Conservation (phyloP, 1,140 invertebrate genomes). For the Cyclina sinensis region DNA sequence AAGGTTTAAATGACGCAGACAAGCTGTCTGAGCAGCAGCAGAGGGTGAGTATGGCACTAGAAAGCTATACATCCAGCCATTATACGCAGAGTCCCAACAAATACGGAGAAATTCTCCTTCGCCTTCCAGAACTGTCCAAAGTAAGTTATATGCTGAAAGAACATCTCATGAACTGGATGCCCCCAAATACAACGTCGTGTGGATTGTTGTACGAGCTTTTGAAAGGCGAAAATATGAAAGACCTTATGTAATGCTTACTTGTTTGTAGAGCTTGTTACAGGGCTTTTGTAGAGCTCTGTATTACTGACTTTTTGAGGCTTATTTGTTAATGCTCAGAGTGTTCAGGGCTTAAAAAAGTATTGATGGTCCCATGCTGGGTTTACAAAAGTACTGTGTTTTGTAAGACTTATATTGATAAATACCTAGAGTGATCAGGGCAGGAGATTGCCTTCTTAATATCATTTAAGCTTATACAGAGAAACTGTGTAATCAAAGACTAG, state of each 20-base stretch:
- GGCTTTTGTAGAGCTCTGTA: no score
- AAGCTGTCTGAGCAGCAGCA: slow-evolving; percentile 97
- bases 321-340: no score
- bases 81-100: slow-evolving; percentile 97
- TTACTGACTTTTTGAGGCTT: no score
- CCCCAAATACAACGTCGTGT: slow-evolving; percentile 94
- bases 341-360: no score
- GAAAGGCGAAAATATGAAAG: slow-evolving; percentile 87
- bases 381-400: no score
- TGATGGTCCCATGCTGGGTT: no score
- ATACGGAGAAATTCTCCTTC: slow-evolving; percentile 96
- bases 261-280: no score
- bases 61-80: slow-evolving; percentile 96
- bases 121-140: slow-evolving; percentile 97
- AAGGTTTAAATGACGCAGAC: slow-evolving; percentile 95
- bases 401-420: no score
- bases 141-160: slow-evolving; percentile 98
- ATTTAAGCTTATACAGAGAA: no score
- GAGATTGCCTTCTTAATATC: no score
- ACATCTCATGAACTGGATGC: slow-evolving; percentile 87
- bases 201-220: slow-evolving; percentile 98
- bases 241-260: slow-evolving; percentile 43
- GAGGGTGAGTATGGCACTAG: slow-evolving; percentile 96
- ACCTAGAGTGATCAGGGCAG: no score
- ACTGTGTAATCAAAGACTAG: no score